These are phyloP conservation scores for Cylas formicarius DNA, from an alignment of 1,140 invertebrate genomes.

Conservation along the genomic window DNA sequence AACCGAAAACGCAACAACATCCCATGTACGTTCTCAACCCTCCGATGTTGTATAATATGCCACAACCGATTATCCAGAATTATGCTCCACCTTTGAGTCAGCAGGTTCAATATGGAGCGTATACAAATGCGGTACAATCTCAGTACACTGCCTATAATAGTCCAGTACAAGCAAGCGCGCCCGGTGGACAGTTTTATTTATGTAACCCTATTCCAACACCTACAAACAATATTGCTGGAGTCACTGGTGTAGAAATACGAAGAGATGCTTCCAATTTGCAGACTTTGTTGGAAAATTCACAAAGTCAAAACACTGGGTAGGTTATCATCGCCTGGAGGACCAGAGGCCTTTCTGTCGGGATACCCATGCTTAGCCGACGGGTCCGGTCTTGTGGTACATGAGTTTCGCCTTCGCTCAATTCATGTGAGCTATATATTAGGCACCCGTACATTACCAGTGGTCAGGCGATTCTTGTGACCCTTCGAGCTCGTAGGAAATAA, in stretches of 20 bases:
- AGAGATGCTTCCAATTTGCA: slow-evolving; percentile 24
- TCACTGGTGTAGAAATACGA: slow-evolving; percentile 31
- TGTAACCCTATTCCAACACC: slow-evolving; percentile 34
- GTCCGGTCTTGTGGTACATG: too few species aligned
- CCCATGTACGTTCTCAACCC: slow-evolving; percentile 30
- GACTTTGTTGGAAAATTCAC: slow-evolving; percentile 15
- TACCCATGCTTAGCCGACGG: too few species aligned
- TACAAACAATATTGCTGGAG: slow-evolving; percentile 23
- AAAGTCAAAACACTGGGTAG: slow-evolving; percentile 3
- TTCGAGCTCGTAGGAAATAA: too few species aligned
- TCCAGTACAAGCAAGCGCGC: slow-evolving; percentile 23
- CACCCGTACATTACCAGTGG: too few species aligned
- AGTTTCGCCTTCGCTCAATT: too few species aligned
- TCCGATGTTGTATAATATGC: slow-evolving; percentile 23
- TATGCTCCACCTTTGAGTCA: background rate
- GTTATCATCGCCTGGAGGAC: too few species aligned
- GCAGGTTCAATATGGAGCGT: background rate
- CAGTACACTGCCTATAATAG: slow-evolving; percentile 8
- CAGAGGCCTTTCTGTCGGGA: too few species aligned
- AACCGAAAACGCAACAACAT: slow-evolving; percentile 12
- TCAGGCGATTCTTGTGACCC: too few species aligned
- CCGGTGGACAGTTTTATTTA: slow-evolving; percentile 34
- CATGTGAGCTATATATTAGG: too few species aligned
- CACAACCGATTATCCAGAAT: slow-evolving; percentile 2
- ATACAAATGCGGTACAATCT: slow-evolving; percentile 6